A percentile compares a stretch with the other conserved stretches of the same genome.
Conservation (phyloP, 2,113 vertebrate species). For the Eulemur rufifrons region DNA sequence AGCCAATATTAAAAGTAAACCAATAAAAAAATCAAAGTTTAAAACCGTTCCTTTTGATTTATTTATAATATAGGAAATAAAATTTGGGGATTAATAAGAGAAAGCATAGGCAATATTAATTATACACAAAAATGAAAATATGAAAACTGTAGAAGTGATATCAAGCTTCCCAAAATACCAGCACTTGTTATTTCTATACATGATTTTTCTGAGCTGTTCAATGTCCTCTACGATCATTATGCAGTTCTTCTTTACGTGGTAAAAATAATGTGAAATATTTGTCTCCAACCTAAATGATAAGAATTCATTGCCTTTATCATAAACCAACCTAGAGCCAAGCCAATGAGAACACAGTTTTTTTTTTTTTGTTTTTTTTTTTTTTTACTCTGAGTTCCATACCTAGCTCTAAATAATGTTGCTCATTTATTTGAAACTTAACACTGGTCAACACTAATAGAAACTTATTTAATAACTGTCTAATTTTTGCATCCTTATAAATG, state of each 20-base stretch:
- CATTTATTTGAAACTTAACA: background rate
- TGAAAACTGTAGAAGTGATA: background rate
- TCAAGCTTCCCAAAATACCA: background rate
- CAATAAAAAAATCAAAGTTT: constrained; percentile 55
- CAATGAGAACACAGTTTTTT: background rate
- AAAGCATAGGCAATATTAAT: background rate
- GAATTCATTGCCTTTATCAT: background rate
- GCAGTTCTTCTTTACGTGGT: background rate
- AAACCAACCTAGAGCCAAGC: background rate
- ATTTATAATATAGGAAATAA: constrained; percentile 58
- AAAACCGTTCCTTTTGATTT: constrained; percentile 43
- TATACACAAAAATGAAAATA: background rate
- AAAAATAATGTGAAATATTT: background rate
- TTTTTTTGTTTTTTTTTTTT: background rate
- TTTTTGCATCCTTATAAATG: background rate
- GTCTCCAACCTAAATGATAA: background rate
- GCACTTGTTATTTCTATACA: background rate
- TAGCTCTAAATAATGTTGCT: background rate
- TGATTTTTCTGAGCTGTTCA: background rate
- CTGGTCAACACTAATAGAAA: background rate
- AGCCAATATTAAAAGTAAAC: constrained; percentile 58
- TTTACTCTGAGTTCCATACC: background rate
- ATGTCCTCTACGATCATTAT: background rate
- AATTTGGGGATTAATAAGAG: constrained; percentile 20
- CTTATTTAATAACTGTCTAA: background rate